Conservation (phyloP, 2,797 vertebrate genomes). For the Limosa lapponica region DNA sequence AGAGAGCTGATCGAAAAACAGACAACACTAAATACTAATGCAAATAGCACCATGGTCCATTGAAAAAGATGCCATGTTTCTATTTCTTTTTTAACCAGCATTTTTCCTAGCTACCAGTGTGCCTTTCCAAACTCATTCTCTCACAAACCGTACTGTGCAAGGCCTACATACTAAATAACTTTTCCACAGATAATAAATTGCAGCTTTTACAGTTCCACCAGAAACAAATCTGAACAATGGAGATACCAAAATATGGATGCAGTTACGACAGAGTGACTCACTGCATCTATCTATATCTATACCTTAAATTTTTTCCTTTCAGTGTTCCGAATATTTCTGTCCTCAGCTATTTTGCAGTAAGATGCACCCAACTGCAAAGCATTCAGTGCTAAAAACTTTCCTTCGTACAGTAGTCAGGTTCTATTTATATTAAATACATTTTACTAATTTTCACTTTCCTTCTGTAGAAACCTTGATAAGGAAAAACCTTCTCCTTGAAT, state of each 20-base stretch:
- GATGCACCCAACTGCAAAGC: not conserved
- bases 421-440: constrained; percentile 51
- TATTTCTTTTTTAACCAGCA: not conserved
- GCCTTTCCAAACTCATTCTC: not conserved
- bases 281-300: not conserved
- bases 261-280: not conserved
- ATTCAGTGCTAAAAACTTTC: not conserved
- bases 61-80: not conserved
- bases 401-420: not conserved
- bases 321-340: not conserved
- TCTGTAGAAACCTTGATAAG: constrained; percentile 74
- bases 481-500: constrained; percentile 59
- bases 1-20: not conserved
- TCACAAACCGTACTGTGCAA: constrained; percentile 1
- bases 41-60: not conserved
- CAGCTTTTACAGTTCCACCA: not conserved
- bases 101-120: not conserved
- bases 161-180: not conserved
- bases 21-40: not conserved
- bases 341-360: not conserved
- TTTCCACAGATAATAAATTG: not conserved
- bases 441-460: constrained; percentile 67
- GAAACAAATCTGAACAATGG: not conserved
- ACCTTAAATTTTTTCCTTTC: not conserved
- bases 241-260: not conserved